A percentile compares a stretch with the other conserved stretches of the same genome.
phyloP scores from a whole-genome alignment of 2,797 vertebrate species.

The Phyllotis vaccarum region DNA sequence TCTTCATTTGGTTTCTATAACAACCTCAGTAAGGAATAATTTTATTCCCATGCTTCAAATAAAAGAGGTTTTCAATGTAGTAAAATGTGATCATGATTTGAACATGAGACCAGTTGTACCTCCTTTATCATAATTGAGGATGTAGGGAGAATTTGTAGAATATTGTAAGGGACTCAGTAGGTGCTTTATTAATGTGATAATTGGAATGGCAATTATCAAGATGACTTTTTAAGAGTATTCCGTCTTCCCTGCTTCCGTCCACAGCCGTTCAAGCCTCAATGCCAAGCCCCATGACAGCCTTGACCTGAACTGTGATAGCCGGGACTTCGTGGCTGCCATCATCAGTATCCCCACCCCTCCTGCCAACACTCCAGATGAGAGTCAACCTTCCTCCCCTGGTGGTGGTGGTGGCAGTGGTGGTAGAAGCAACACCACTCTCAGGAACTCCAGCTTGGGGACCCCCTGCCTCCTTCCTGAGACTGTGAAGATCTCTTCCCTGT shows the following conservation, averaged over 20 bases:
- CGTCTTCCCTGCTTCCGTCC: constrained; percentile 53
- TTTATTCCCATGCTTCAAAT: constrained; percentile 32
- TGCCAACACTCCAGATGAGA: constrained; percentile 94
- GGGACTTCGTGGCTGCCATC: constrained; percentile 94
- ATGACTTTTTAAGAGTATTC: constrained; percentile 66
- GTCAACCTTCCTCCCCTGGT: constrained; percentile 90
- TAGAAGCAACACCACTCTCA: constrained; percentile 85
- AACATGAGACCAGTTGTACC: constrained; percentile 4
- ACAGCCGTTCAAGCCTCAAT: constrained; percentile 94
- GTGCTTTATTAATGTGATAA: constrained; percentile 32
- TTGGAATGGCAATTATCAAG: constrained; percentile 8
- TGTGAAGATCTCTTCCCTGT: constrained; percentile 95
- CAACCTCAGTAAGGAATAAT: constrained; percentile 26
- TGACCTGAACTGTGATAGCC: constrained; percentile 93
- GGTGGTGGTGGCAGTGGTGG: neutral
- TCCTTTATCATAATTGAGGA: neutral
- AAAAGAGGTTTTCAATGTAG: constrained; percentile 24
- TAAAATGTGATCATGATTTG: neutral
- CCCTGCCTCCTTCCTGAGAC: constrained; percentile 90
- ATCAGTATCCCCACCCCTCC: constrained; percentile 96
- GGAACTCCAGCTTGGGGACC: constrained; percentile 90
- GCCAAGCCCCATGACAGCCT: constrained; percentile 90
- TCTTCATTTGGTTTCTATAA: constrained; percentile 33
- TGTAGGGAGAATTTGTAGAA: neutral
- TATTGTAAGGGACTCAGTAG: neutral